Conservation (phyloP, 2,888 invertebrate species). For the Vannuccia rotundouncinata region DNA sequence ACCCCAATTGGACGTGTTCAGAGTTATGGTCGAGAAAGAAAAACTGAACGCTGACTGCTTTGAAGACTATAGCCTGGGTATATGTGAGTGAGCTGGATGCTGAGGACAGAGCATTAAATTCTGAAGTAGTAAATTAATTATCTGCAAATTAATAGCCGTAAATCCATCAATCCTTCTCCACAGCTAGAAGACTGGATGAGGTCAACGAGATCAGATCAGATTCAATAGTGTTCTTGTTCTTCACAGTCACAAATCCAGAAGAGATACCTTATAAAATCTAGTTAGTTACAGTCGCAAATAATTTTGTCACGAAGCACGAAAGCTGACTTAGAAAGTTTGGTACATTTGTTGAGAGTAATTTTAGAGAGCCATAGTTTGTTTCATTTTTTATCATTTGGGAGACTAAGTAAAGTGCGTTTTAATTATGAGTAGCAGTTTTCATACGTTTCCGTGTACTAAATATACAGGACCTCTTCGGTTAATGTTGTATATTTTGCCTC, state of each 20-base stretch:
- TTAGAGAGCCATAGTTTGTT: background rate
- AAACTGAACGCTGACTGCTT: constrained; percentile 21
- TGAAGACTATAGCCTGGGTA: background rate
- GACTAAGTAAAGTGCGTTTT: background rate
- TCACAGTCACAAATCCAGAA: background rate
- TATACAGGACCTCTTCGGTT: background rate
- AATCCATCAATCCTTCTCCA: background rate
- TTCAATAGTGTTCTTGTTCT: background rate
- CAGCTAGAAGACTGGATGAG: background rate
- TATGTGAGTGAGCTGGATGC: constrained; percentile 20
- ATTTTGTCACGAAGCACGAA: background rate
- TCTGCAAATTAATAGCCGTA: constrained; percentile 8
- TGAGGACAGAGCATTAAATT: constrained; percentile 13
- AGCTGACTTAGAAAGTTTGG: background rate
- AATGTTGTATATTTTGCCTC: background rate
- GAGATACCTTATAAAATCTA: background rate
- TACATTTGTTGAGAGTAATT: background rate
- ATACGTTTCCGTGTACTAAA: background rate
- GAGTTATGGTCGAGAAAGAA: constrained; percentile 11
- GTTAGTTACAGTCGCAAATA: background rate
- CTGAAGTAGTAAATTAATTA: constrained; percentile 26
- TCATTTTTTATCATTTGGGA: background rate
- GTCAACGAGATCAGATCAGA: background rate
- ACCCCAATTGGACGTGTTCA: constrained; percentile 14
- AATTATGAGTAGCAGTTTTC: background rate